phyloP scores from a whole-genome alignment of 2,113 vertebrate genomes.

The Pavo muticus region DNA sequence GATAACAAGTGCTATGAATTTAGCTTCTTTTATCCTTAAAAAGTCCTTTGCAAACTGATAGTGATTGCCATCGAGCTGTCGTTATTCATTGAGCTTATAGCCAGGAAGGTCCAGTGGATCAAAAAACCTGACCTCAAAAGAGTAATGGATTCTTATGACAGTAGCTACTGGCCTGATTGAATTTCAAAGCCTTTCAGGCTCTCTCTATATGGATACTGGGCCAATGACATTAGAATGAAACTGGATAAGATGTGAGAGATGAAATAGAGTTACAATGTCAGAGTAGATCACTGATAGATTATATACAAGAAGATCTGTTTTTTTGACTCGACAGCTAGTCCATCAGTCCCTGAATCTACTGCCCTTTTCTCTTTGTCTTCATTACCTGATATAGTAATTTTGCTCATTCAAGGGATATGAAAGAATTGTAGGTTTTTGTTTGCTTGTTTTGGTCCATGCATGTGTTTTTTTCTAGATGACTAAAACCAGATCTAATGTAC shows the following conservation, averaged over 20 bases:
- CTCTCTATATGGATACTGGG: not conserved
- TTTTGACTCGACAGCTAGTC: not conserved
- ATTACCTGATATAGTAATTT: not conserved
- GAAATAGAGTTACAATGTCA: not conserved
- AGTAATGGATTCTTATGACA: not conserved
- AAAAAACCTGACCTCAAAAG: not conserved
- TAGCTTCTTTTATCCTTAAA: not conserved
- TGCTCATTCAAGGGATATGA: not conserved
- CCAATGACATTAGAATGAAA: not conserved
- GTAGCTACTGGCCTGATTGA: not conserved
- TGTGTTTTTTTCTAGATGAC: not conserved
- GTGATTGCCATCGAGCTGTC: not conserved
- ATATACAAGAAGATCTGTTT: not conserved
- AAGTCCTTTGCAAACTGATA: not conserved
- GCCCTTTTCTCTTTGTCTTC: not conserved
- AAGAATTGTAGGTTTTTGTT: accelerated
- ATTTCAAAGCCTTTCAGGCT: not conserved
- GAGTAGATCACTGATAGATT: not conserved
- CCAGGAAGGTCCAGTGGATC: not conserved
- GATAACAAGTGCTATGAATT: not conserved
- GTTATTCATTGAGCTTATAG: not conserved
- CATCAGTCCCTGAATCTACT: not conserved
- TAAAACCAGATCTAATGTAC: not conserved
- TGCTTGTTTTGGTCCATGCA: not conserved
- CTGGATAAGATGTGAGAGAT: not conserved